Evolutionary conservation across 2,113 vertebrate species (phyloP), one percentile per base, ranked within the genome.

Genomic region (Bubalus kerabau): DNA sequence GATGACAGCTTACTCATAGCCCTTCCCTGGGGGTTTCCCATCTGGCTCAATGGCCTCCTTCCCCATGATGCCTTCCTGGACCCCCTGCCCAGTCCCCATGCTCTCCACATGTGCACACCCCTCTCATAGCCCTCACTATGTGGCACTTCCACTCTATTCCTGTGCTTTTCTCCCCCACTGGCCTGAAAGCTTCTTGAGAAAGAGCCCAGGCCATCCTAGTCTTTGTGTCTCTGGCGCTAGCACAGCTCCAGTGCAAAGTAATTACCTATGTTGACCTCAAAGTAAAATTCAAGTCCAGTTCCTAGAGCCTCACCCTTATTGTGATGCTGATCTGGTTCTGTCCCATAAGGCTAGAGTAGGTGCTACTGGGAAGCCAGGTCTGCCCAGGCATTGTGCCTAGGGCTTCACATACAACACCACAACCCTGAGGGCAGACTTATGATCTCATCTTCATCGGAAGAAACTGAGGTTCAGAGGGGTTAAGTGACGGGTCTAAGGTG

Each of bases 121-220:
- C n/a, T n/a, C 36, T 93, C 7, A 15, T 0, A 15, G 40, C 1
- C 11, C n/a, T 64, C 14, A 23, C 26, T 52, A 19, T 0, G 0
- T 17, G 28, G 32, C 23, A 32, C 30, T 13, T 52, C 40, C 28
- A 11, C 36, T 46, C 50, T 32, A 17, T 91, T 52, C 88, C 59
- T 43, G 5, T 36, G 57, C 57, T 57, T 91, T 60, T 74, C 6
- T 91, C 19, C 24, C 13, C 24, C 2, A 84, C 24, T 3, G 9
- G 21, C 9, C 78, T 26, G 19, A 89, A 23, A 82, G 24, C 30
- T 74, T 95, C 54, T 54, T 87, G 62, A 90, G 59, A 60, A 30
- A 87, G 7, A 36, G 6, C 62, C 16, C 3, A 2, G 17, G 30
- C 5, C 11, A 14, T 36, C 16, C 21, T 76, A 28, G 19, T 67